These are phyloP conservation scores for Microdon myrmicae DNA, from an alignment of 2,888 invertebrate species.

Conservation along the genomic window DNA sequence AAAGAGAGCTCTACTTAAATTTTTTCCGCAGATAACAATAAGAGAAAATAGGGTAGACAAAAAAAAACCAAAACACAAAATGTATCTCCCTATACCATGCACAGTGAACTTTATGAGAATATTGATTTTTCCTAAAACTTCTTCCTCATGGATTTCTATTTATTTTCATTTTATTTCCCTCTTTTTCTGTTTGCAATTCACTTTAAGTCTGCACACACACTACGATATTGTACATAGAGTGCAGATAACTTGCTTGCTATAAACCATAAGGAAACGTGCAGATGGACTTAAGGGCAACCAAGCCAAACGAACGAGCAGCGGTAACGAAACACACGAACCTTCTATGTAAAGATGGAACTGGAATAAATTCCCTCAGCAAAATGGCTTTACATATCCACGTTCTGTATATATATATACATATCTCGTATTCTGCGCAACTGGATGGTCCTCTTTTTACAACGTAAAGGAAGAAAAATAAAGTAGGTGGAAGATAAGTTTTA, in stretches of 20 bases:
- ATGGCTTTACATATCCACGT: conserved; percentile 14
- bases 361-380: conserved; percentile 43
- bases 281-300: conserved; percentile 19
- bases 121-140: conserved; percentile 39
- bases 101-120: conserved; percentile 22
- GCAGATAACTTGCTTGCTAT: conserved; percentile 28
- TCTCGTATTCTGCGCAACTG: too few relatives aligned
- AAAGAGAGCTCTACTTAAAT: too few relatives aligned
- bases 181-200: conserved; percentile 11
- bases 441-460: too few relatives aligned
- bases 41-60: too few relatives aligned
- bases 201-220: conserved; percentile 28
- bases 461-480: conserved; percentile 36
- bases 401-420: background rate
- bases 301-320: conserved; percentile 11
- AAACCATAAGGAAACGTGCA: conserved; percentile 35
- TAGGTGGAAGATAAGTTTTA: conserved; percentile 35
- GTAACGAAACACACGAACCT: conserved; percentile 13
- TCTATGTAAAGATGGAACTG: conserved; percentile 34
- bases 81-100: background rate
- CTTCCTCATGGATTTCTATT: too few relatives aligned
- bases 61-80: too few relatives aligned
- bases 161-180: conserved; percentile 2
- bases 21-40: too few relatives aligned
- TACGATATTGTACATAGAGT: too few relatives aligned